phyloP scores from a whole-genome alignment of 2,888 invertebrate species.

The Balanococcus diminutus region DNA sequence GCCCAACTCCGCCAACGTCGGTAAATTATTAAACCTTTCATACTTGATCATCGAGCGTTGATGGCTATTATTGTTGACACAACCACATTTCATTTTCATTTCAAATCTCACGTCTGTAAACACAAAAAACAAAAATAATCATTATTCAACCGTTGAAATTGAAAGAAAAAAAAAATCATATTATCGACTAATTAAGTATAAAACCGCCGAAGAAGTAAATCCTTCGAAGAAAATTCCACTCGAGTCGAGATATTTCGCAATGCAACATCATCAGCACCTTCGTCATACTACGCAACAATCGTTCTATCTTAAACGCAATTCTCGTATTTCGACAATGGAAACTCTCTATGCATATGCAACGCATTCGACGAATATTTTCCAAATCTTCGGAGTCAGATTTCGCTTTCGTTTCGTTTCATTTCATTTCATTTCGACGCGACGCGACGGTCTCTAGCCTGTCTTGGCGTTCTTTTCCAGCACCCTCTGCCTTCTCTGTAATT shows the following conservation, averaged over 20 bases:
- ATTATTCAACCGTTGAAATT: background rate
- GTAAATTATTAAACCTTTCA: conserved; percentile 34
- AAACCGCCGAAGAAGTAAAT: background rate
- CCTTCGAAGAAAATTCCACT: background rate
- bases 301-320: background rate
- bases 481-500: background rate
- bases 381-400: background rate
- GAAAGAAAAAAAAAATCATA: background rate
- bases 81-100: conserved; percentile 44
- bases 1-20: conserved; percentile 45
- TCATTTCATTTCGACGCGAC: background rate
- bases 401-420: background rate
- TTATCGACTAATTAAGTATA: background rate
- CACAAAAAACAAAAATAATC: background rate
- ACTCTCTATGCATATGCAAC: background rate
- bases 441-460: background rate
- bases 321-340: background rate
- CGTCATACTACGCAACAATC: background rate
- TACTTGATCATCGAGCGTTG: conserved; percentile 26
- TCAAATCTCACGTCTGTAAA: conserved; percentile 16
- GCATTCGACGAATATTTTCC: background rate
- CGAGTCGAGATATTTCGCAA: background rate
- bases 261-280: background rate
- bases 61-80: background rate
- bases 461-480: background rate